Conservation (phyloP, 2,113 vertebrate species). For the Cisticola juncidis region DNA sequence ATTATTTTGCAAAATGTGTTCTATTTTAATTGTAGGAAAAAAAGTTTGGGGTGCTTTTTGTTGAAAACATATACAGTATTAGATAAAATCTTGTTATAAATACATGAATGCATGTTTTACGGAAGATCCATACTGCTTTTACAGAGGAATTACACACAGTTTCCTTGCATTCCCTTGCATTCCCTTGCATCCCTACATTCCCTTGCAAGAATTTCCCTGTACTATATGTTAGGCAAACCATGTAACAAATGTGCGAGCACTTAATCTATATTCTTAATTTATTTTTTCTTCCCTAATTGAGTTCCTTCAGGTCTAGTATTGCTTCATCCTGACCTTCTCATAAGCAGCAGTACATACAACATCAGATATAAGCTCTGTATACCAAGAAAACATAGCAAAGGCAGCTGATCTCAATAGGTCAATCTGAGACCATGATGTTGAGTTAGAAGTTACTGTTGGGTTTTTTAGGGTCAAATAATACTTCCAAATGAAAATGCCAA, state of each 20-base stretch:
- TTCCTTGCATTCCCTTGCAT: background rate
- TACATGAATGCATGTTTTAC: background rate
- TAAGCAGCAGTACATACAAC: background rate
- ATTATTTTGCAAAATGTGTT: background rate
- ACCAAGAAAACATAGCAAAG: background rate
- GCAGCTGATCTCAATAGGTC: background rate
- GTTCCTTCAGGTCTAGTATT: background rate
- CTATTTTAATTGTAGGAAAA: background rate
- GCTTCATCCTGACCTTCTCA: background rate
- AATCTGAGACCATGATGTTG: background rate
- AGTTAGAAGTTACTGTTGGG: background rate
- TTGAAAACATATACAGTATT: background rate
- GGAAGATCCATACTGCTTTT: background rate
- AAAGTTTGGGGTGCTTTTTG: accelerated
- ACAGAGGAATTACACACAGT: background rate
- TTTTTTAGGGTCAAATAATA: background rate
- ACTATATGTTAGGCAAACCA: background rate
- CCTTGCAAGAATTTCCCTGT: background rate
- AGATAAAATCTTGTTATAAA: background rate
- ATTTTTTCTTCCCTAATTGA: background rate
- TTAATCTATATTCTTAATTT: background rate
- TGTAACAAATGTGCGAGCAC: background rate
- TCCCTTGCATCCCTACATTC: background rate
- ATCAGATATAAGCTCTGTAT: background rate
- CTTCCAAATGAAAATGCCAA: background rate